Conservation (phyloP, 2,797 vertebrate genomes). For the Sarcoramphus papa region DNA sequence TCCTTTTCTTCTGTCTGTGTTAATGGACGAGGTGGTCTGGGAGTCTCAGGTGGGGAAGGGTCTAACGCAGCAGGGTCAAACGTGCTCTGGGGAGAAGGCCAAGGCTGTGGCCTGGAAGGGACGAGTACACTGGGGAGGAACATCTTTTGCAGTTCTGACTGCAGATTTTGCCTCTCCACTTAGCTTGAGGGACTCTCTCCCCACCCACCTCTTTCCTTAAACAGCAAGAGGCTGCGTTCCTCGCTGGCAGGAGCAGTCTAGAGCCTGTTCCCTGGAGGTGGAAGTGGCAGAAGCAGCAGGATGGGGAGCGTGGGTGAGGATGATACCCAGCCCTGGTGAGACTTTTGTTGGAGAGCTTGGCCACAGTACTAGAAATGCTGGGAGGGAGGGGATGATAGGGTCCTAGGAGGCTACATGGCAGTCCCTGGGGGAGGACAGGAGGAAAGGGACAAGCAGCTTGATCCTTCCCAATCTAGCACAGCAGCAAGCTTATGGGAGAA, state of each 20-base stretch:
- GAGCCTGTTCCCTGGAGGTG: slow-evolving; percentile 15
- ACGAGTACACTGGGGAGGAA: background rate
- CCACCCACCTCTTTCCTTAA: slow-evolving; percentile 30
- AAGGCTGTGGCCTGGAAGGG: background rate
- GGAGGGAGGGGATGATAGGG: background rate
- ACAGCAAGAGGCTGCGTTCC: slow-evolving; percentile 5
- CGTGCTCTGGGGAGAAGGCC: background rate
- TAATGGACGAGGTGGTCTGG: background rate
- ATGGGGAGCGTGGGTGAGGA: background rate
- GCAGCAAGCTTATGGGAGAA: background rate
- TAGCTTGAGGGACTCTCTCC: background rate
- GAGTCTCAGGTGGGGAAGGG: background rate
- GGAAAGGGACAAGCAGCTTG: background rate
- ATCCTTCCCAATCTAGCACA: background rate
- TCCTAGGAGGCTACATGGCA: background rate
- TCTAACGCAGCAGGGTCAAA: background rate
- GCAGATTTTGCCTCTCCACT: background rate
- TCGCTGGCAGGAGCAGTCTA: slow-evolving; percentile 19
- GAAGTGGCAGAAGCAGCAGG: slow-evolving; percentile 39
- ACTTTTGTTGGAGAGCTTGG: background rate
- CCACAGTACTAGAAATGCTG: background rate
- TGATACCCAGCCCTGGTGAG: background rate
- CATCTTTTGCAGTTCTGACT: background rate
- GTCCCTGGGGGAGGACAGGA: background rate
- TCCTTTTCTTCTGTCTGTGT: background rate